Evolutionary conservation across 92 coral and sea anemone genomes (phyloP).

Genomic region (Zoanthus solanderi): DNA sequence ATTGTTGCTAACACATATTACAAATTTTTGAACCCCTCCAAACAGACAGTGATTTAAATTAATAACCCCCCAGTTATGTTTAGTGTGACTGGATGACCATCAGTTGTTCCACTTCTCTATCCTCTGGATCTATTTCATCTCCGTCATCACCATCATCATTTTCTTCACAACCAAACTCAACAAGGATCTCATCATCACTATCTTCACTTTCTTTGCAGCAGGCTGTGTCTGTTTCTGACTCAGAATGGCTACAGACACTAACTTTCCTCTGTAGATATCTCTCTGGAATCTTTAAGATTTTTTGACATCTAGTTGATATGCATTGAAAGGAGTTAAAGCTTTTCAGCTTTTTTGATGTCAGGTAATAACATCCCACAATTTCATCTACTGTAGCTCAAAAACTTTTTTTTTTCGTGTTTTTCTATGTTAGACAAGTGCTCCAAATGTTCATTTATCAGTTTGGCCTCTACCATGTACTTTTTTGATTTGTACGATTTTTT

Average conservation of each 20-base stretch:
- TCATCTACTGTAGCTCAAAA: background rate
- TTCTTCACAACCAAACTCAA: background rate
- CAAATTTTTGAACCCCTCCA: too few relatives aligned
- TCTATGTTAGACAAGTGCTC: slow-evolving; percentile 60
- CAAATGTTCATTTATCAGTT: slow-evolving; percentile 41
- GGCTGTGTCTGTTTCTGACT: background rate
- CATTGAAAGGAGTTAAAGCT: background rate
- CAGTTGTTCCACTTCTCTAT: too few relatives aligned
- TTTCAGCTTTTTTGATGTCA: background rate
- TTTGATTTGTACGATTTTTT: slow-evolving; percentile 44
- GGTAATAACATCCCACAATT: background rate
- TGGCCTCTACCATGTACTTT: slow-evolving; percentile 25
- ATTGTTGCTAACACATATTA: too few relatives aligned
- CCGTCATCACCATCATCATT: too few relatives aligned
- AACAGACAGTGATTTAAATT: too few relatives aligned
- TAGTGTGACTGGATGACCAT: too few relatives aligned
- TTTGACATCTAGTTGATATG: background rate
- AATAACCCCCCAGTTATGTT: too few relatives aligned
- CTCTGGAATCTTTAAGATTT: background rate
- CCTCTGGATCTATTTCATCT: too few relatives aligned
- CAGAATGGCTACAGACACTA: background rate
- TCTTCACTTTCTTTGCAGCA: background rate
- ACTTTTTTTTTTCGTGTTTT: background rate
- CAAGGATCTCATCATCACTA: background rate
- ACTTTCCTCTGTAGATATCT: background rate